Evolutionary conservation across 2,797 vertebrate genomes (phyloP).

Genomic region (Melopsittacus undulatus): DNA sequence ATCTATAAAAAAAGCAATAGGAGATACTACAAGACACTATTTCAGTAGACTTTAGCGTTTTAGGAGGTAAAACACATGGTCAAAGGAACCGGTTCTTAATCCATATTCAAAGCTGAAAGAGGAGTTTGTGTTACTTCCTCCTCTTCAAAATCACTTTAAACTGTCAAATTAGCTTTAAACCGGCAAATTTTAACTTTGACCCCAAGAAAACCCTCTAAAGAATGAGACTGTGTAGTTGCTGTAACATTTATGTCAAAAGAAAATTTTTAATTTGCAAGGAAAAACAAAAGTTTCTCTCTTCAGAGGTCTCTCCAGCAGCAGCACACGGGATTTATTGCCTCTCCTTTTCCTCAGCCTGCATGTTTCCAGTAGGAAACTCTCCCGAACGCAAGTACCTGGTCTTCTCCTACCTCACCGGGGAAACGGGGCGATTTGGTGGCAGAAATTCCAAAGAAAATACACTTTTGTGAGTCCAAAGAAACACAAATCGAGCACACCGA

Average conservation of each 20-base stretch:
- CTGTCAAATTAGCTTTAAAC: constrained; percentile 67
- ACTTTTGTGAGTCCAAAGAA: constrained; percentile 81
- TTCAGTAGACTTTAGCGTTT: constrained; percentile 49
- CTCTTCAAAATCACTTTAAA: constrained; percentile 77
- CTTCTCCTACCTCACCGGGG: constrained; percentile 14
- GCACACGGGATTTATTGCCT: constrained; percentile 60
- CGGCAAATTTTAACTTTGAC: constrained; percentile 29
- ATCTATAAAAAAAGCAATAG: background rate
- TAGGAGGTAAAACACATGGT: constrained; percentile 68
- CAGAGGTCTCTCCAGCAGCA: constrained; percentile 53
- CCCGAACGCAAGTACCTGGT: constrained; percentile 67
- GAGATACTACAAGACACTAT: constrained; percentile 1
- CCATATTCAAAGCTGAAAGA: constrained; percentile 67
- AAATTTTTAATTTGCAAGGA: constrained; percentile 70
- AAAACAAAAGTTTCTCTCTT: constrained; percentile 71
- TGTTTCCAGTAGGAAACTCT: constrained; percentile 46
- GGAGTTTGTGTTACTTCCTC: constrained; percentile 81
- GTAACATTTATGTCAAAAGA: constrained; percentile 7
- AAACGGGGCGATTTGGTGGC: constrained; percentile 42
- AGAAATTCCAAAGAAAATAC: constrained; percentile 63
- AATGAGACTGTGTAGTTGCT: background rate
- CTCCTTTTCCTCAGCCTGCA: constrained; percentile 34
- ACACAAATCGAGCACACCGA: constrained; percentile 80
- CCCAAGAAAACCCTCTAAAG: constrained; percentile 61
- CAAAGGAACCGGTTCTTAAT: constrained; percentile 68